Conservation (phyloP, 2,797 vertebrate species). For the Buphagus erythrorhynchus region DNA sequence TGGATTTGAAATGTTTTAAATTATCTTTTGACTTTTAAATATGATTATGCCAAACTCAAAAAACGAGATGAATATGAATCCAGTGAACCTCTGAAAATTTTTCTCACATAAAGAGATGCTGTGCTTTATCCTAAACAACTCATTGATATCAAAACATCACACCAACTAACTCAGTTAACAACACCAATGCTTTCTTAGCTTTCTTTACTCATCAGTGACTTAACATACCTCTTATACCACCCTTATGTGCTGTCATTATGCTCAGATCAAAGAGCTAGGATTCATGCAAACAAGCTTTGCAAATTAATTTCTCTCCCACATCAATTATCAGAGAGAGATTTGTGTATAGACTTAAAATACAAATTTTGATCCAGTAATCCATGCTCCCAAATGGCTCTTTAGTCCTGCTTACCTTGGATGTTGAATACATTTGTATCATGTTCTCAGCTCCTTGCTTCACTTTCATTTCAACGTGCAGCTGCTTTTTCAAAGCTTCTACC, state of each 20-base stretch:
- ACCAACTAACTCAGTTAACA: neutral
- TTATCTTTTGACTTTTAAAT: neutral
- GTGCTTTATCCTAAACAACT: neutral
- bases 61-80: neutral
- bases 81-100: neutral
- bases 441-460: conserved; percentile 96
- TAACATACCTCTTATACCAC: neutral
- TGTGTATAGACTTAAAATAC: neutral
- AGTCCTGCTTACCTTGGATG: conserved; percentile 83
- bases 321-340: neutral
- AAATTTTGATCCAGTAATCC: neutral
- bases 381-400: neutral
- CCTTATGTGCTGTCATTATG: neutral
- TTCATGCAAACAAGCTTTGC: neutral
- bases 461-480: conserved; percentile 93
- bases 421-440: conserved; percentile 89
- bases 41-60: neutral
- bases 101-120: neutral
- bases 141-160: neutral
- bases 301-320: neutral
- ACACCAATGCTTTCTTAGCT: neutral
- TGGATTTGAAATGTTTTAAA: neutral
- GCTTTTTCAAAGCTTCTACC: conserved; percentile 86
- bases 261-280: neutral
- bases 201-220: neutral